Percentiles rank a stretch among this genome's conserved stretches.
Evolutionary conservation across 2,888 invertebrate species (phyloP).

Genomic region (Corythucha ciliata): DNA sequence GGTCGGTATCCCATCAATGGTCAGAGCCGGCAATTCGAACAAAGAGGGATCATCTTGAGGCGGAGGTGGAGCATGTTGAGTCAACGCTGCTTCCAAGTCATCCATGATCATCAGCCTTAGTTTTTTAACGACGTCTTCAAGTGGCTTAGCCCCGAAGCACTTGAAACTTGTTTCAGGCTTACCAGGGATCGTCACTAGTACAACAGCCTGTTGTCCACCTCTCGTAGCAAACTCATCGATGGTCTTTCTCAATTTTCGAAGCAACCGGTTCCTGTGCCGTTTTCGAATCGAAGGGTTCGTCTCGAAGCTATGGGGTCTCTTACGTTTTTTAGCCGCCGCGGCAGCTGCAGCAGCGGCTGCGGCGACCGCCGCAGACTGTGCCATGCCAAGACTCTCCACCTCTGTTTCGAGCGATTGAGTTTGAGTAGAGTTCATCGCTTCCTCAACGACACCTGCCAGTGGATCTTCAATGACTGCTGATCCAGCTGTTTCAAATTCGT

Average conservation of each 20-base stretch:
- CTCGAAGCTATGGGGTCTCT: constrained; percentile 91
- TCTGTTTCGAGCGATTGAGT: too few species aligned
- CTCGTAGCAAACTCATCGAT: constrained; percentile 95
- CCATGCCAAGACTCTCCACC: too few species aligned
- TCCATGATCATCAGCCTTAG: constrained; percentile 86
- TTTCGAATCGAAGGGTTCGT: constrained; percentile 94
- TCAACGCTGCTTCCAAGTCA: constrained; percentile 83
- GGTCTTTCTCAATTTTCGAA: constrained; percentile 82
- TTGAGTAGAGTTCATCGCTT: too few species aligned
- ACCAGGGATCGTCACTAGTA: constrained; percentile 90
- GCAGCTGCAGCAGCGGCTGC: constrained; percentile 94
- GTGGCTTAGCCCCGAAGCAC: constrained; percentile 92
- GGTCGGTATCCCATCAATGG: constrained; percentile 95
- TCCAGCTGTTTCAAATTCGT: too few species aligned
- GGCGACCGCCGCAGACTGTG: too few species aligned
- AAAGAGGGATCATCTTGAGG: constrained; percentile 81
- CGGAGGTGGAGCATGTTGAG: constrained; percentile 82
- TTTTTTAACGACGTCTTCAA: constrained; percentile 88
- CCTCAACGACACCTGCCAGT: too few species aligned
- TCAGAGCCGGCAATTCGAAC: constrained; percentile 89
- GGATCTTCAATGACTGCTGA: too few species aligned
- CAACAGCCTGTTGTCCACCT: constrained; percentile 94
- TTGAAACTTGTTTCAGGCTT: constrained; percentile 93
- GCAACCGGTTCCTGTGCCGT: constrained; percentile 84
- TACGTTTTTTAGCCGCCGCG: constrained; percentile 87